Evolutionary conservation across 2,113 vertebrate genomes (phyloP), one percentile per base, ranked within the genome.

Genomic region (Elephantulus edwardii): DNA sequence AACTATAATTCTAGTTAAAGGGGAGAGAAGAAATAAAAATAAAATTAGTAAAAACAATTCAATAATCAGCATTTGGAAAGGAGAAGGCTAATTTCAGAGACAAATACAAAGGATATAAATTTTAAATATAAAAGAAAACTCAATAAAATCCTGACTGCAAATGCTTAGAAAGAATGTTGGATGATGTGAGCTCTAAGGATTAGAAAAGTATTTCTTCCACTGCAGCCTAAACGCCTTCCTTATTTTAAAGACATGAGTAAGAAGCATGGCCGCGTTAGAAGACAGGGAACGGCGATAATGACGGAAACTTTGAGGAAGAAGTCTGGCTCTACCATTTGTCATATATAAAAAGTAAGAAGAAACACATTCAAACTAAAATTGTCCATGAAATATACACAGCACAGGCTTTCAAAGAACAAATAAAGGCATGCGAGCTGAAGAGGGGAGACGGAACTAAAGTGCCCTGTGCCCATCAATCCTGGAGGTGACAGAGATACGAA

Each of bases 361-460:
- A 74, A 87, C 22, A 81, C 71, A 85, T 78, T 91, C 71, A 87
- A 84, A 66, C 7, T 8, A 82, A 7, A 91, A 66, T 95, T 86
- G 74, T 48, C 75, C 38, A 33, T 88, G 77, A 93, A 91, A 82
- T 91, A 92, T 52, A 88, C 42, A 76, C 54, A 89, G 40, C 20
- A 38, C 1, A 17, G n/a, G 64, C 78, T 93, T 94, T 89, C 92
- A 93, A 77, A 80, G 84, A 94, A 79, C 85, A 93, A 94, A 95
- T 74, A 85, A 92, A 94, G 64, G 81, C 42, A 40, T 82, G 64
- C 26, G 35, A 83, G 42, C 84, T 85, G 56, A 83, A 70, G 72
- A 75, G 58, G 72, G 48, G 40, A 56, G 92, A 64, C 46, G 9
- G 68, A 86, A 84, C 60, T 35, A 71, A 74, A 92, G 35, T 81